These are phyloP conservation scores for Fragum sueziense DNA, from an alignment of 2,888 invertebrate genomes.

Conservation along the genomic window DNA sequence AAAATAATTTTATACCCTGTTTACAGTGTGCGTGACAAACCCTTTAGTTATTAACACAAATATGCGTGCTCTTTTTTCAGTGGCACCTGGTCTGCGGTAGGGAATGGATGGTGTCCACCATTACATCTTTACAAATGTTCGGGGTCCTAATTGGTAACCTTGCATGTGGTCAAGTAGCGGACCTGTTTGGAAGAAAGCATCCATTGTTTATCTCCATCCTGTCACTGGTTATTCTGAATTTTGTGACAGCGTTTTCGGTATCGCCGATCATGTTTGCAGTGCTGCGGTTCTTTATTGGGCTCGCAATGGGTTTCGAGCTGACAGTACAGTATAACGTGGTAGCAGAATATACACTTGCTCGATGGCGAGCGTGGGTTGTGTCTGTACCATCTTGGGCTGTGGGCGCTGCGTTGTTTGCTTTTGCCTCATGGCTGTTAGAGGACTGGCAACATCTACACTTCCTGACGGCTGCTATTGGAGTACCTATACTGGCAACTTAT, in stretches of 20 bases:
- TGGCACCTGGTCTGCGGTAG: conserved; percentile 55
- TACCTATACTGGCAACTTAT: conserved; percentile 55
- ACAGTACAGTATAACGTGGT: conserved; percentile 40
- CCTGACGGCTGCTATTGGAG: conserved; percentile 51
- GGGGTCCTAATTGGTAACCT: conserved; percentile 55
- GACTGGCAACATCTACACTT: conserved; percentile 64
- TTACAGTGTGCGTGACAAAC: too few relatives aligned
- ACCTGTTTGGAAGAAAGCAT: conserved; percentile 57
- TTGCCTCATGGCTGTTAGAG: conserved; percentile 49
- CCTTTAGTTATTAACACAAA: too few relatives aligned
- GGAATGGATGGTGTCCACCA: conserved; percentile 43
- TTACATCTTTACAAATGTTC: conserved; percentile 55
- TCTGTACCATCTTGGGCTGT: conserved; percentile 63
- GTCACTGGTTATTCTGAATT: conserved; percentile 24
- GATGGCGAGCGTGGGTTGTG: conserved; percentile 61
- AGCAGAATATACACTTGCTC: conserved; percentile 59
- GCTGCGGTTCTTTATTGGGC: conserved; percentile 53
- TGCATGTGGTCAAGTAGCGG: conserved; percentile 53
- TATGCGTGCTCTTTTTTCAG: too few relatives aligned
- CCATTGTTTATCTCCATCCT: conserved; percentile 43
- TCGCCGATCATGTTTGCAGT: conserved; percentile 59
- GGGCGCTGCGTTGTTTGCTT: conserved; percentile 51
- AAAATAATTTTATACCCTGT: too few relatives aligned
- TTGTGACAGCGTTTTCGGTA: conserved; percentile 40
- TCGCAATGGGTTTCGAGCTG: conserved; percentile 48